Conservation (phyloP, 2,888 invertebrate genomes). For the Plemyria rubiginata region DNA sequence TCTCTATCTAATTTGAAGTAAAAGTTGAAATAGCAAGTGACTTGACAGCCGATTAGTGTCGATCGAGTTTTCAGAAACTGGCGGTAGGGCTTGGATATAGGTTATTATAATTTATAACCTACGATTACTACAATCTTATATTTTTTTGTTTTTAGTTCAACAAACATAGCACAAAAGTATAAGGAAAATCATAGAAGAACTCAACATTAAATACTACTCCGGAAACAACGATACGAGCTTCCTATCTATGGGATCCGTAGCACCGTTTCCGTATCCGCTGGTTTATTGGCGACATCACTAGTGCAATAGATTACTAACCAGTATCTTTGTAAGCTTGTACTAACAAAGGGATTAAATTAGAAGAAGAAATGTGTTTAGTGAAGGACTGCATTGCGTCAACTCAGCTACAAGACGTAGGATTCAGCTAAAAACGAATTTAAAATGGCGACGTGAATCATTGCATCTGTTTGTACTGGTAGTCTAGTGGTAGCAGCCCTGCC, state of each 20-base stretch:
- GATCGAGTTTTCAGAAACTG: too few species aligned
- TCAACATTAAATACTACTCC: neutral
- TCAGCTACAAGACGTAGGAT: constrained; percentile 12
- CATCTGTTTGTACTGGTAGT: too few species aligned
- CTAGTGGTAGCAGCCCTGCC: too few species aligned
- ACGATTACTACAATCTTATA: too few species aligned
- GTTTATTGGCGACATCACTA: constrained; percentile 15
- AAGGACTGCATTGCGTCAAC: constrained; percentile 38
- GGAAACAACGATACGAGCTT: constrained; percentile 2
- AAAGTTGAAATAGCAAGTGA: too few species aligned
- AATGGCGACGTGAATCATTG: too few species aligned
- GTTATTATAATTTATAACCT: too few species aligned
- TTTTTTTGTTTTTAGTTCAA: too few species aligned
- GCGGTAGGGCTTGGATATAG: too few species aligned
- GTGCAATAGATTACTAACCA: constrained; percentile 13
- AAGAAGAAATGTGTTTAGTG: constrained; percentile 51
- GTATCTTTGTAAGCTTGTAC: constrained; percentile 23
- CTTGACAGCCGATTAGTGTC: too few species aligned
- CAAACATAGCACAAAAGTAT: neutral
- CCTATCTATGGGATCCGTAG: neutral
- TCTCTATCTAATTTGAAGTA: too few species aligned
- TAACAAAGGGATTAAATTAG: constrained; percentile 73
- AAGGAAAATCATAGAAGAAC: neutral
- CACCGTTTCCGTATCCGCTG: constrained; percentile 14
- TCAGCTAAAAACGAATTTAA: too few species aligned